Evolutionary conservation across 2,797 vertebrate species (phyloP).

Genomic region (Martes flavigula): DNA sequence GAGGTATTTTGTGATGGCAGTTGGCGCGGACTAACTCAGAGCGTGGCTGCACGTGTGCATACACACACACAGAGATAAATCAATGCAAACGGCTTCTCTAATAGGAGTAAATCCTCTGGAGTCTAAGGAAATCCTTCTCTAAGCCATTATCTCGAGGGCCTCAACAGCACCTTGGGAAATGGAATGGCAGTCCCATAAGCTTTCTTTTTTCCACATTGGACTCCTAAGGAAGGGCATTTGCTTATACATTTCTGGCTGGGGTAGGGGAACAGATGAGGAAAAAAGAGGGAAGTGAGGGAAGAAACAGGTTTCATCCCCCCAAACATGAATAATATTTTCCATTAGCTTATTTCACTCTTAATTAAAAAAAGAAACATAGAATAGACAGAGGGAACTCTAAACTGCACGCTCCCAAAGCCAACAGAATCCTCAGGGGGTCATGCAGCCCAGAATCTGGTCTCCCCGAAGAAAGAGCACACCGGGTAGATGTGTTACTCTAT

Average conservation of each 20-base stretch:
- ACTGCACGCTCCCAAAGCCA: constrained; percentile 12
- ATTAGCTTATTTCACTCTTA: constrained; percentile 66
- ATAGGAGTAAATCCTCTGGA: background rate
- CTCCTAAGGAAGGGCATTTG: background rate
- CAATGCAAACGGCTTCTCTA: background rate
- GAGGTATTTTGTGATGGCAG: background rate
- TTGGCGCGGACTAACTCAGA: no score
- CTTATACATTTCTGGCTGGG: background rate
- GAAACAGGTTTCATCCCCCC: constrained; percentile 12
- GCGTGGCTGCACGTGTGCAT: accelerated
- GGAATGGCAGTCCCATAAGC: background rate
- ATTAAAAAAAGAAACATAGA: constrained; percentile 38
- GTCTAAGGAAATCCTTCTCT: background rate
- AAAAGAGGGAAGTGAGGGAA: background rate
- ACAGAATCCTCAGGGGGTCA: background rate
- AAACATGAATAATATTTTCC: constrained; percentile 71
- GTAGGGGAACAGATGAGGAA: background rate
- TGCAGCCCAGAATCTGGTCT: background rate
- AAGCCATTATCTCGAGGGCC: background rate
- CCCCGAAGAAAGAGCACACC: background rate
- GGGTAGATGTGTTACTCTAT: background rate
- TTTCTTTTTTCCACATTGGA: background rate
- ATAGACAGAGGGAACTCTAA: constrained; percentile 47
- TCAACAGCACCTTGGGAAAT: background rate
- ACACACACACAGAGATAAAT: background rate